These are phyloP conservation scores for Dynastes grantii DNA, from an alignment of 2,888 invertebrate species.

Conservation along the genomic window DNA sequence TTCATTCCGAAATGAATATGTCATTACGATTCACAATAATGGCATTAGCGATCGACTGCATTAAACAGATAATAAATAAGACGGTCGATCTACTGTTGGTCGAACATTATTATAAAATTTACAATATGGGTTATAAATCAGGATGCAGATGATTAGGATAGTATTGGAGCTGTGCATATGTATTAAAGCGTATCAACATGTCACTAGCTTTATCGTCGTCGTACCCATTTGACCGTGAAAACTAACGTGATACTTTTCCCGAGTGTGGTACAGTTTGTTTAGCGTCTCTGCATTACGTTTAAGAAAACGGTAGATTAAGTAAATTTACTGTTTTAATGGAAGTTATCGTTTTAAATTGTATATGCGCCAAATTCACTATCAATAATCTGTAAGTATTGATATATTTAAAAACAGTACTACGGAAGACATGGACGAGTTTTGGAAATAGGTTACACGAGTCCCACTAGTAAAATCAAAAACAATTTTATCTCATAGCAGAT, in stretches of 20 bases:
- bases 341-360: slow-evolving; percentile 1
- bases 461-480: too few relatives aligned
- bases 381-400: background rate
- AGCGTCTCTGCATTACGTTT: background rate
- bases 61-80: slow-evolving; percentile 10
- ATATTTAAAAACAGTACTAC: too few relatives aligned
- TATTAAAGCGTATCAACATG: too few relatives aligned
- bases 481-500: too few relatives aligned
- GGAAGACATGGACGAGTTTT: too few relatives aligned
- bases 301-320: slow-evolving; percentile 10
- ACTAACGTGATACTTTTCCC: slow-evolving; percentile 14
- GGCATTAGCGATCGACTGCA: background rate
- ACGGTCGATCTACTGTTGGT: background rate
- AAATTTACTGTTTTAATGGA: slow-evolving; percentile 8
- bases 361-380: background rate
- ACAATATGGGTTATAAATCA: slow-evolving; percentile 44
- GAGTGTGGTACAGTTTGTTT: background rate
- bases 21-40: background rate
- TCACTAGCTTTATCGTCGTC: background rate
- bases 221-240: background rate
- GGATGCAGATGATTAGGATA: slow-evolving; percentile 16
- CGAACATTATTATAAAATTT: slow-evolving; percentile 28
- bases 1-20: background rate
- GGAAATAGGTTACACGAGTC: too few relatives aligned
- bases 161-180: background rate